Base-by-base conservation (phyloP, 2,888 invertebrate species). In the Lasioglossum oenotherae region DNA sequence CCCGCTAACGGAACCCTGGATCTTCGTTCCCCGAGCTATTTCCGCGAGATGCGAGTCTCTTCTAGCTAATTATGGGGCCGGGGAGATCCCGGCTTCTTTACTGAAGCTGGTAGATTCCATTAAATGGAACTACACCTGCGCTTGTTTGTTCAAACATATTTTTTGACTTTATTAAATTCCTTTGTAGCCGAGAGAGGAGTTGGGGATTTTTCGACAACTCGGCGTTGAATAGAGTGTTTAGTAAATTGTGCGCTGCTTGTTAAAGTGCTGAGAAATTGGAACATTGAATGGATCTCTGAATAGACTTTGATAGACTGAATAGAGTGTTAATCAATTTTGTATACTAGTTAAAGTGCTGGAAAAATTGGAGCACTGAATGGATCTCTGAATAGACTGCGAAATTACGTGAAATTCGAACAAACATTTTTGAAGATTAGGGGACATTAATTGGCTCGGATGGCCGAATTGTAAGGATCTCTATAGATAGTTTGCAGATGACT, bases 1-100 rank as follows among this genome's bases (percentile, higher is more conserved):
- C 46, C 14, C 2, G 72, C 23, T 85, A 67, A 85, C 67, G 73
- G 71, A 41, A 41, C 6, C 38, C 41, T 71, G 71, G 41, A 71
- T 71, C 71, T 71, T 71, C n/a, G 23, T 23, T 71, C 10, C 23
- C 19, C 57, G 57, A 19, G 38, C 41, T 71, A 38, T 71, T n/a
- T 71, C 14, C 23, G 10, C n/a, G 41, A 12, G 41, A 71, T 23
- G 69, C 35, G 23, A 35, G 71, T n/a, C 71, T 27, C 71, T 41
- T 41, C 12, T 4, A 41, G 71, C 71, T 71, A 71, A 71, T 71
- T 71, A n/a, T 41, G n/a, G n/a, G 41, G 14, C 14, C n/a, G 1
- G 38, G 5, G 14, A 23, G n/a, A 23, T 23, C 10, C 6, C 67
- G 10, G 23, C n/a, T n/a, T 4, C 6, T n/a, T 12, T 4, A 0